Evolutionary conservation across 2,888 invertebrate genomes (phyloP).

Genomic region (Apodemia mormo): DNA sequence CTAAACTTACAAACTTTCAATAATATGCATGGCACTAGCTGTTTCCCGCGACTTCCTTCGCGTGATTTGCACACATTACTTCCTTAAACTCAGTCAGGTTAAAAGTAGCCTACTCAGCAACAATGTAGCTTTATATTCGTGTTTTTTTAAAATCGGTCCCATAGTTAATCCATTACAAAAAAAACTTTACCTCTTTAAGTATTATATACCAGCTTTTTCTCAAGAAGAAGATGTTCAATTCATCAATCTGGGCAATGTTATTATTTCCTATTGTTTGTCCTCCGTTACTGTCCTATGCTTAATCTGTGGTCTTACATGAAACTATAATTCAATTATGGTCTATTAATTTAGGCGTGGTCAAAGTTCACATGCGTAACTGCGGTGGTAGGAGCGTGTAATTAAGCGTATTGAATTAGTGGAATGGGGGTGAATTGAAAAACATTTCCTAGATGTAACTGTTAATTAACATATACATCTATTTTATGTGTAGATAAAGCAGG

Average conservation of each 20-base stretch:
- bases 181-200: too few species aligned
- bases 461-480: neutral
- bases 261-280: neutral
- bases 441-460: neutral
- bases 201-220: neutral
- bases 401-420: neutral
- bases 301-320: neutral
- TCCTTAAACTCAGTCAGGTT: too few species aligned
- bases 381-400: neutral
- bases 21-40: too few species aligned
- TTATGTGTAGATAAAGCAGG: neutral
- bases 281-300: neutral
- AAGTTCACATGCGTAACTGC: neutral
- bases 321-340: conserved; percentile 9
- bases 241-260: neutral
- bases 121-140: too few species aligned
- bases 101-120: too few species aligned
- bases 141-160: too few species aligned
- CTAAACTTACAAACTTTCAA: too few species aligned
- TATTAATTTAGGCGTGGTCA: conserved; percentile 16
- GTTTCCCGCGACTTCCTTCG: too few species aligned
- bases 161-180: too few species aligned
- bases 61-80: too few species aligned
- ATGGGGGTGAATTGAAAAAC: neutral
- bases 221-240: neutral